Evolutionary conservation across 1,140 invertebrate genomes (phyloP), one percentile per base, ranked within the genome.

Genomic region (Formica exsecta): DNA sequence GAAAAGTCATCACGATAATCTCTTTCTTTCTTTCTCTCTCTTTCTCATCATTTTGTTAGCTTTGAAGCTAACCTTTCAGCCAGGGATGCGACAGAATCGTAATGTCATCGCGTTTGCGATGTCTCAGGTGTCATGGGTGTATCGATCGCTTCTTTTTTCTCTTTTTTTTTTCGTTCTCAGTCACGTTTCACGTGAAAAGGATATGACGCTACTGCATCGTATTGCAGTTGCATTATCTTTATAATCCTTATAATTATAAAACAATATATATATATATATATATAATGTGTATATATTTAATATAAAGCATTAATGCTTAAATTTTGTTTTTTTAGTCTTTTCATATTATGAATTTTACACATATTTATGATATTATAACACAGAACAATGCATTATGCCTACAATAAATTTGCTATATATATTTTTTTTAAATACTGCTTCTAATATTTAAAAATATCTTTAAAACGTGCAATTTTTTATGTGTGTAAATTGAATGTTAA

Each of bases 21-120:
- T 74, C 68, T 74, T 16, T 51, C 16, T 16, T 19, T 51, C 0
- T 13, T 11, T 48, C 11, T 13, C 11, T 48, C 16, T 16, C 48
- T 51, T 11, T 48, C 79, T 59, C 22, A 29, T 61, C 68, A 61
- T 81, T 51, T 51, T 73, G 38, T 54, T 9, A 32, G 51, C 36
- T 48, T 48, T 48, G 32, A n/a, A 29, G 36, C 66, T 81, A 73
- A 81, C 66, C 79, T 81, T 81, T 70, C 13, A 54, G 11, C 48
- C 51, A 16, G 51, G 41, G 51, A 62, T 41, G 51, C 57, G 51
- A 38, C 54, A 13, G 76, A 68, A 65, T 38, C 79, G 51, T 83
- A 83, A 83, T 83, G 79, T 74, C 79, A 83, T 83, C 79, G 57
- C 68, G n/a, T 83, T 74, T 74, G 44, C 79, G 36, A 62, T 74